Evolutionary conservation across 2,888 invertebrate genomes (phyloP).

Genomic region (Glyphotaelius pellucidus): DNA sequence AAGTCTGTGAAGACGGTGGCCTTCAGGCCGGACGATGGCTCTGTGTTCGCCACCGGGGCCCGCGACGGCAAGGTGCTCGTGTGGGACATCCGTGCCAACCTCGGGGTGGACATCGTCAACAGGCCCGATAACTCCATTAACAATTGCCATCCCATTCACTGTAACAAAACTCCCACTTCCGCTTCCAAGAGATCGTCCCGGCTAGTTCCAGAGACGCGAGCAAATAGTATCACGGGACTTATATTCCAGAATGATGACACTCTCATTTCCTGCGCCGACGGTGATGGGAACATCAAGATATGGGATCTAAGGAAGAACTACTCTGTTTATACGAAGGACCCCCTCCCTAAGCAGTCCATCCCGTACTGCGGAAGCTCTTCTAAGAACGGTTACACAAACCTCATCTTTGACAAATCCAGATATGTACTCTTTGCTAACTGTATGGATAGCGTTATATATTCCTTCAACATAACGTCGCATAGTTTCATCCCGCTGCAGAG

Average conservation of each 20-base stretch:
- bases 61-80: slow-evolving; percentile 91
- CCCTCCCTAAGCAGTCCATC: slow-evolving; percentile 84
- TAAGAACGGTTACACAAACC: slow-evolving; percentile 85
- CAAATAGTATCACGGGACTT: slow-evolving; percentile 89
- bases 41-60: slow-evolving; percentile 91
- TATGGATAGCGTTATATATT: slow-evolving; percentile 91
- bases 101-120: slow-evolving; percentile 70
- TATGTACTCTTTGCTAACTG: slow-evolving; percentile 89
- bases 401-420: slow-evolving; percentile 84
- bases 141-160: slow-evolving; percentile 79
- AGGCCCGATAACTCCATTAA: slow-evolving; percentile 84
- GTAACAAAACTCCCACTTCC: slow-evolving; percentile 76
- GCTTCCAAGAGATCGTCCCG: slow-evolving; percentile 75
- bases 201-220: slow-evolving; percentile 74
- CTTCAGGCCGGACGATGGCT: slow-evolving; percentile 83
- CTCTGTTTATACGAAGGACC: slow-evolving; percentile 81
- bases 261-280: slow-evolving; percentile 90
- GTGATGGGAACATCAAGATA: slow-evolving; percentile 90
- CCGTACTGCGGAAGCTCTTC: slow-evolving; percentile 86
- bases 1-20: slow-evolving; percentile 90
- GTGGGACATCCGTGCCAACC: slow-evolving; percentile 86
- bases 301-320: slow-evolving; percentile 94
- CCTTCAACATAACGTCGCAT: slow-evolving; percentile 87
- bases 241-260: slow-evolving; percentile 89
- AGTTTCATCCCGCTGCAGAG: slow-evolving; percentile 80